phyloP scores from a whole-genome alignment of 1,140 invertebrate species.

The Venustaconcha ellipsiformis region DNA sequence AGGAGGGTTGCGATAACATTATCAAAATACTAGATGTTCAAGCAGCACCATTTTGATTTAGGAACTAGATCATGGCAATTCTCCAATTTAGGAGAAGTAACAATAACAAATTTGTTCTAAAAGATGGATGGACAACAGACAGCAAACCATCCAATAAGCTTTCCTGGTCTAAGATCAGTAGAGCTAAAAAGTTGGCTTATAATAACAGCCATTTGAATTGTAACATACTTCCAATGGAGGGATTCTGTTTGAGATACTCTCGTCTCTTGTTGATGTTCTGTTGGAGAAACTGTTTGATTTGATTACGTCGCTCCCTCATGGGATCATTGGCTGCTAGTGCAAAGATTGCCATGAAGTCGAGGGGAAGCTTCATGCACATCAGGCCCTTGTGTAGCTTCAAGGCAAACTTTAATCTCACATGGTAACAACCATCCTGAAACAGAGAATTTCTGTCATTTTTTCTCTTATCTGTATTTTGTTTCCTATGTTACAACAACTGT shows the following conservation, averaged over 20 bases:
- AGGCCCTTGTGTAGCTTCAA: conserved; percentile 92
- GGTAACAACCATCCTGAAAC: conserved; percentile 84
- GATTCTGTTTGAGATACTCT: conserved; percentile 84
- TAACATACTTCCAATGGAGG: conserved; percentile 44
- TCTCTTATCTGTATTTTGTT: too few species aligned
- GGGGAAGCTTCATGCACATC: conserved; percentile 77
- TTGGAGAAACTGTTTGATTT: conserved; percentile 82
- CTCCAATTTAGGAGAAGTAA: too few species aligned
- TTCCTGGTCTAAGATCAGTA: too few species aligned
- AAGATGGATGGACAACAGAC: too few species aligned
- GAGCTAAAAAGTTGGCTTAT: too few species aligned
- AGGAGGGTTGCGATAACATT: too few species aligned
- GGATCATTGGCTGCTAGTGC: conserved; percentile 87
- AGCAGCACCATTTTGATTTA: too few species aligned
- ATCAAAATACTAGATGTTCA: too few species aligned
- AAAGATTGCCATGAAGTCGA: conserved; percentile 98
- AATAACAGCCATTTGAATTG: background rate
- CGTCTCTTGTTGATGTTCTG: conserved; percentile 89
- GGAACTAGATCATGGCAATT: too few species aligned
- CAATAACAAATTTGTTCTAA: too few species aligned
- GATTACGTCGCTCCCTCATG: conserved; percentile 79
- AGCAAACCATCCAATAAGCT: too few species aligned
- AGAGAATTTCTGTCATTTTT: background rate
- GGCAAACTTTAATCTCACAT: conserved; percentile 92
- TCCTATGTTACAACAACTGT: too few species aligned